A percentile compares a stretch with the other conserved stretches of the same genome.
Conservation (phyloP, 2,888 invertebrate genomes). For the Erynnis tages region DNA sequence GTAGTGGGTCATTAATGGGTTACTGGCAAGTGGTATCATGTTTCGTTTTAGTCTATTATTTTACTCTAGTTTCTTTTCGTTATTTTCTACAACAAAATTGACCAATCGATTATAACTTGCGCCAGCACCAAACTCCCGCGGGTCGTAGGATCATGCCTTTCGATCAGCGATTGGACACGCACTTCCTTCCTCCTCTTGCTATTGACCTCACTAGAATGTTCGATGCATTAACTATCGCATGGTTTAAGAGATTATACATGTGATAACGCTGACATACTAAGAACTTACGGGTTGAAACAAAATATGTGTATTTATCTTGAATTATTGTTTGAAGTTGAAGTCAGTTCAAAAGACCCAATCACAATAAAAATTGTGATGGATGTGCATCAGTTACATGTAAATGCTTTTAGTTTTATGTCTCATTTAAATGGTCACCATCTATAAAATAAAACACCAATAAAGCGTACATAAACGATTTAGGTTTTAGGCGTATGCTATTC, state of each 20-base stretch:
- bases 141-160: slow-evolving; percentile 21
- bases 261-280: slow-evolving; percentile 14
- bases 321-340: background rate
- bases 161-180: slow-evolving; percentile 30
- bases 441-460: too few relatives aligned
- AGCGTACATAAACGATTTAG: too few relatives aligned
- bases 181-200: slow-evolving; percentile 30
- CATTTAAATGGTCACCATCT: background rate
- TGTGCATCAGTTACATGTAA: background rate
- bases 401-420: slow-evolving; percentile 13
- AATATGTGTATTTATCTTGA: background rate
- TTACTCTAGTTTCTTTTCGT: too few relatives aligned
- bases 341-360: background rate
- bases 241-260: slow-evolving; percentile 15
- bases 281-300: background rate
- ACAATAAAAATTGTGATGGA: slow-evolving; percentile 1
- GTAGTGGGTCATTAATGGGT: too few relatives aligned
- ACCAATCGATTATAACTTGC: slow-evolving; percentile 12
- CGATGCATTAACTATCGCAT: slow-evolving; percentile 3
- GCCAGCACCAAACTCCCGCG: slow-evolving; percentile 6
- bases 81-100: too few relatives aligned
- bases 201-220: slow-evolving; percentile 31
- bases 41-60: too few relatives aligned
- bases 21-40: too few relatives aligned
- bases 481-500: too few relatives aligned